Percentiles rank a stretch among this genome's conserved stretches.
Conservation (phyloP, 1,140 invertebrate genomes). For the Pogonus chalceus region DNA sequence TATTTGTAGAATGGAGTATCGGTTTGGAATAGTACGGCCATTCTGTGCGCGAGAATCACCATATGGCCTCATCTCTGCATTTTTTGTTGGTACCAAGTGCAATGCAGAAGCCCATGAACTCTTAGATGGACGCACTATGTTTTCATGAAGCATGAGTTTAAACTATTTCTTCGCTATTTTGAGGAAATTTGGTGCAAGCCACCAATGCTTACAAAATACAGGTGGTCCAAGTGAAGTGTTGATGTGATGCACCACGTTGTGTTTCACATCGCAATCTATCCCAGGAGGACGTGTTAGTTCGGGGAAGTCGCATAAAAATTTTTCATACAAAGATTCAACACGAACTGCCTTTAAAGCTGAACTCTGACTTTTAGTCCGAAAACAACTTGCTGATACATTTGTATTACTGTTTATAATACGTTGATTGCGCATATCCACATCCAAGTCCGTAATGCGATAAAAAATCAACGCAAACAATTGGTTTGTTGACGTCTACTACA, state of each 20-base stretch:
- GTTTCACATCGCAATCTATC: conserved; percentile 12
- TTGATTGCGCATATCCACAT: no score
- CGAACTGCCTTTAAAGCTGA: no score
- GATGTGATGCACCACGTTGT: conserved; percentile 24
- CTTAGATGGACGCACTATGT: neutral
- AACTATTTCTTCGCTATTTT: conserved; percentile 14
- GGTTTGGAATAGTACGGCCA: neutral
- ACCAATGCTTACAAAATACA: conserved; percentile 14
- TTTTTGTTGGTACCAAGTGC: conserved; percentile 32
- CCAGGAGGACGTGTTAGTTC: conserved; percentile 23
- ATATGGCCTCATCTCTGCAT: conserved; percentile 34
- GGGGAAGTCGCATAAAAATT: no score
- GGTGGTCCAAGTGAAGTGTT: conserved; percentile 32
- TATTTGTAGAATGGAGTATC: no score
- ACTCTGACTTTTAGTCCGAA: no score
- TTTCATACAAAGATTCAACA: no score
- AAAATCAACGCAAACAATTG: no score
- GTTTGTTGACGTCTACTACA: no score
- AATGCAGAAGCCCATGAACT: conserved; percentile 34
- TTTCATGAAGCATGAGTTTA: conserved; percentile 6
- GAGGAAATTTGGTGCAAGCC: neutral
- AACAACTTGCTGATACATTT: no score
- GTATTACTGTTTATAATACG: no score
- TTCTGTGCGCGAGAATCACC: conserved; percentile 39
- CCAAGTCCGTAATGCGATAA: no score